A percentile compares a stretch with the other conserved stretches of the same genome.
Conservation (phyloP, 1,140 invertebrate genomes). For the Lepidurus couesii region DNA sequence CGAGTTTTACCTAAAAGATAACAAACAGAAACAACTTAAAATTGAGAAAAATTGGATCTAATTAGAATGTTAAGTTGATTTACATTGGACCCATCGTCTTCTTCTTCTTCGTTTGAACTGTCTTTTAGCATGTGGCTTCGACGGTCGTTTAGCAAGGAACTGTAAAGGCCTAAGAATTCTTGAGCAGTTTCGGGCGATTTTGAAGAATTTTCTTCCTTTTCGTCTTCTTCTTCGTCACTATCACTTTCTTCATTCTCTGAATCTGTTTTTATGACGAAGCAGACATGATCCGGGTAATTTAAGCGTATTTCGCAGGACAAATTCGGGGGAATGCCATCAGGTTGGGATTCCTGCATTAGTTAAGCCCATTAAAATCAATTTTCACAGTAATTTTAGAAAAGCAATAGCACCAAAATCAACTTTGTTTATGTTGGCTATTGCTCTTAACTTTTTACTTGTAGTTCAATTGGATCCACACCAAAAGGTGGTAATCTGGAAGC, state of each 20-base stretch:
- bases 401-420: too few relatives aligned
- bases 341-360: background rate
- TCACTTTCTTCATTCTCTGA: background rate
- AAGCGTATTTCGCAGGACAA: conserved; percentile 29
- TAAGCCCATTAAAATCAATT: too few relatives aligned
- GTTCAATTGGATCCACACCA: conserved; percentile 24
- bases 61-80: background rate
- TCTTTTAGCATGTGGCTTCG: conserved; percentile 27
- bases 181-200: background rate
- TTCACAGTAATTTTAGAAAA: too few relatives aligned
- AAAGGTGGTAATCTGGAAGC: conserved; percentile 33
- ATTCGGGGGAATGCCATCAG: conserved; percentile 19
- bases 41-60: background rate
- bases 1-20: conserved; percentile 6
- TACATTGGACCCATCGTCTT: background rate
- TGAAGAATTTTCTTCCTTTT: background rate
- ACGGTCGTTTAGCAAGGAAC: conserved; percentile 27
- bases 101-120: conserved; percentile 6
- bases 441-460: conserved; percentile 26
- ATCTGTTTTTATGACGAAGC: conserved; percentile 29
- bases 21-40: background rate
- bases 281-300: conserved; percentile 33
- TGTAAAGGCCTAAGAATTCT: conserved; percentile 24
- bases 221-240: background rate
- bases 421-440: too few relatives aligned